Evolutionary conservation across 2,888 invertebrate genomes (phyloP).

Genomic region (Ornithoptera priamus): DNA sequence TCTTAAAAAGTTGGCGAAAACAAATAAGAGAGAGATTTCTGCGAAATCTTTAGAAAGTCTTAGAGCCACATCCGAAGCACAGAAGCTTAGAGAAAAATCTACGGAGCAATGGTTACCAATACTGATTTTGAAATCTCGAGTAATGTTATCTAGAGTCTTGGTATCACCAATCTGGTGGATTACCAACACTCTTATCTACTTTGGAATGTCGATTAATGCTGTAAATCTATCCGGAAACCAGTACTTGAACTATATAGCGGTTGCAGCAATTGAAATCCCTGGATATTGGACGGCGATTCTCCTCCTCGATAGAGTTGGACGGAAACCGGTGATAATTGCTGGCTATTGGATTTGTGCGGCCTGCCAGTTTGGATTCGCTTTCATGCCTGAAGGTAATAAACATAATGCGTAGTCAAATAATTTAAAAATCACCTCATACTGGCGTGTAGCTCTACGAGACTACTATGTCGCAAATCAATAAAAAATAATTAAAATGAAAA

Average conservation of each 20-base stretch:
- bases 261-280: conserved; percentile 85
- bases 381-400: conserved; percentile 62
- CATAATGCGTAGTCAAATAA: too few species aligned
- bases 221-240: conserved; percentile 83
- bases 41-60: conserved; percentile 72
- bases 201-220: conserved; percentile 84
- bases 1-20: conserved; percentile 81
- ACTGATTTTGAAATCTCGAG: conserved; percentile 55
- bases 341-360: conserved; percentile 82
- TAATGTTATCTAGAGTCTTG: conserved; percentile 54
- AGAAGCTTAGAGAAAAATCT: conserved; percentile 49
- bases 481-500: too few species aligned
- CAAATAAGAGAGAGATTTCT: conserved; percentile 81
- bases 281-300: conserved; percentile 84
- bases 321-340: conserved; percentile 81
- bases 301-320: conserved; percentile 82
- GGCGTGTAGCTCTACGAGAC: too few species aligned
- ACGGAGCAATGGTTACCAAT: conserved; percentile 61
- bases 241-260: conserved; percentile 84
- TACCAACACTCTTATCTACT: conserved; percentile 85
- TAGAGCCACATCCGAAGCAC: conserved; percentile 56
- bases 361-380: conserved; percentile 81
- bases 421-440: too few species aligned
- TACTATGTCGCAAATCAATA: too few species aligned
- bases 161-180: conserved; percentile 83